Percentiles rank a stretch among this genome's conserved stretches.
phyloP scores from a whole-genome alignment of 2,113 vertebrate genomes.

The Rhinolophus ferrumequinum region DNA sequence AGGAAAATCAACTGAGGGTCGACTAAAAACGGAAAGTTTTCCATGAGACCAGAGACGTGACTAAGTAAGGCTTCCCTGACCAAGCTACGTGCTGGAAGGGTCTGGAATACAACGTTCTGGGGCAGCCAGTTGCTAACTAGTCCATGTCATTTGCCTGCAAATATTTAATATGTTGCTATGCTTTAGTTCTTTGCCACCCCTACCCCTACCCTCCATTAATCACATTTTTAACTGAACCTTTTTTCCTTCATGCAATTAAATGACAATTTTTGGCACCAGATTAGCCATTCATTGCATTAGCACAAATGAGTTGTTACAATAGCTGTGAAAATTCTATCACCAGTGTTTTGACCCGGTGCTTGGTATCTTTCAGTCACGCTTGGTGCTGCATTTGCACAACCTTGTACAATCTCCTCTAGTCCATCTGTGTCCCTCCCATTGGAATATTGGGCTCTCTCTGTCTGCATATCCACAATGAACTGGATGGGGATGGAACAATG shows the following conservation, averaged over 20 bases:
- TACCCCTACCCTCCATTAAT: not conserved
- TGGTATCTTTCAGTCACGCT: not conserved
- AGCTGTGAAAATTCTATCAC: not conserved
- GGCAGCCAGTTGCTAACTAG: not conserved
- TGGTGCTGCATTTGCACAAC: not conserved
- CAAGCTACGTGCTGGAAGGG: not conserved
- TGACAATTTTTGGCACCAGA: not conserved
- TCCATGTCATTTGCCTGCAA: not conserved
- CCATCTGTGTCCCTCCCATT: conserved; percentile 10
- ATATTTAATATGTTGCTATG: not conserved
- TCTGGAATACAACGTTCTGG: too few relatives aligned
- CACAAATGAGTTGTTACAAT: not conserved
- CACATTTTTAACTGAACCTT: not conserved
- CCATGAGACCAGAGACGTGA: not conserved
- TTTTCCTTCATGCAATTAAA: not conserved
- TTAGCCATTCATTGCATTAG: not conserved
- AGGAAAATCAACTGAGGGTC: not conserved
- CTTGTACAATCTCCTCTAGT: not conserved
- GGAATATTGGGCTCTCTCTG: not conserved
- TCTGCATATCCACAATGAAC: not conserved
- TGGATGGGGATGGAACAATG: too few relatives aligned
- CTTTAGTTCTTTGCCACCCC: not conserved
- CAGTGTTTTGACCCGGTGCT: not conserved
- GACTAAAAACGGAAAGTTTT: not conserved
- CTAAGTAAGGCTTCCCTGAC: not conserved